Percentiles rank a stretch among this genome's conserved stretches.
Evolutionary conservation across 2,797 vertebrate species (phyloP).

Genomic region (Tachyglossus aculeatus): DNA sequence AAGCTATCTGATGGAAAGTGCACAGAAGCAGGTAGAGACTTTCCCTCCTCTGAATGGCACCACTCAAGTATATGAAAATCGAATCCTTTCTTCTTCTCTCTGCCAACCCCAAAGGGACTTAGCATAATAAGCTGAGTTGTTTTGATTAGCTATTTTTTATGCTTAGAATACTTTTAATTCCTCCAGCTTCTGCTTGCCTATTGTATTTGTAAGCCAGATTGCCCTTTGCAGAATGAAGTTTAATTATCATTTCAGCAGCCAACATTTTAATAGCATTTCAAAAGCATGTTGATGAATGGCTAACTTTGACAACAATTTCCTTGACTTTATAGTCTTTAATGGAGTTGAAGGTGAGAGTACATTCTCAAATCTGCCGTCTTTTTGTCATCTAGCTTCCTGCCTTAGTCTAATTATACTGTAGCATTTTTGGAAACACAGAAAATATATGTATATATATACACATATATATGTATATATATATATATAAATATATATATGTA

Average conservation of each 20-base stretch:
- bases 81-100: not conserved
- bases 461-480: too few relatives aligned
- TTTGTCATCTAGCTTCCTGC: not conserved
- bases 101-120: not conserved
- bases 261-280: slow-evolving; percentile 14
- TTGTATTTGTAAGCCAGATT: slow-evolving; percentile 11
- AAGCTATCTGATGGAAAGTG: too few relatives aligned
- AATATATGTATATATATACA: too few relatives aligned
- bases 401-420: not conserved
- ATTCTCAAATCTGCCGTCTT: not conserved
- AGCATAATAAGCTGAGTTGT: not conserved
- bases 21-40: too few relatives aligned
- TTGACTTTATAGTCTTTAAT: not conserved
- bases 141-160: not conserved
- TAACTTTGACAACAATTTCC: not conserved
- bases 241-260: not conserved
- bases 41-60: not conserved
- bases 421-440: too few relatives aligned
- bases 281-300: not conserved
- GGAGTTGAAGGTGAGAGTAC: not conserved
- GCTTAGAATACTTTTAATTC: not conserved
- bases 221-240: not conserved
- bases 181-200: not conserved
- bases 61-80: not conserved
- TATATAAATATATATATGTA: too few relatives aligned